phyloP scores from a whole-genome alignment of 2,797 vertebrate species.

The Cirrhinus molitorella region DNA sequence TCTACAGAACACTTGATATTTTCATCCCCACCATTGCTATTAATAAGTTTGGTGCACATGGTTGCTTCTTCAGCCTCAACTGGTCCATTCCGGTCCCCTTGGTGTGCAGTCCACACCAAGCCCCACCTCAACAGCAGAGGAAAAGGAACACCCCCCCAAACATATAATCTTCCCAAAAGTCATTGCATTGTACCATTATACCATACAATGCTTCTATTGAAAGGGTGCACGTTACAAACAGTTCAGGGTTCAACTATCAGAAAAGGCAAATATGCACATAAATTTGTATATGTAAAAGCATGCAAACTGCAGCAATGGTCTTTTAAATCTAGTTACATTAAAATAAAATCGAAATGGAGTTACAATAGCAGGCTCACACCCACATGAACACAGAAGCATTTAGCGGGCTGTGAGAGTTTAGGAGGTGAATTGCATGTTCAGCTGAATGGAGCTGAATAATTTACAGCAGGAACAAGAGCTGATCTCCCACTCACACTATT shows the following conservation, averaged over 20 bases:
- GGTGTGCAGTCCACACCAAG: no score
- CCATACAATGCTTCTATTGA: no score
- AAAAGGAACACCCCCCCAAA: no score
- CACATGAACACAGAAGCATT: not conserved
- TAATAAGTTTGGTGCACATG: no score
- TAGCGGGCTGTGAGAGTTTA: conserved; percentile 1
- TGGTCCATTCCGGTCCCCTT: no score
- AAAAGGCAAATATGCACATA: not conserved
- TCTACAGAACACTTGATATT: not conserved
- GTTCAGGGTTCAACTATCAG: not conserved
- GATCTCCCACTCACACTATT: not conserved
- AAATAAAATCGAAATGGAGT: not conserved
- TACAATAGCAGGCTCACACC: not conserved
- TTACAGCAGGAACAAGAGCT: conserved; percentile 5
- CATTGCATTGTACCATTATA: no score
- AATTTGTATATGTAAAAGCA: not conserved
- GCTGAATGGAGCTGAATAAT: conserved; percentile 10
- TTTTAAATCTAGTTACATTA: not conserved
- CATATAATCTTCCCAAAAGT: no score
- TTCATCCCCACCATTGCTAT: not conserved
- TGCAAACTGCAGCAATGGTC: not conserved
- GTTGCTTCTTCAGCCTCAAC: no score
- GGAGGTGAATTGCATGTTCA: conserved; percentile 1
- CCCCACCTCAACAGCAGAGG: no score
- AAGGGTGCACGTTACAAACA: not conserved